phyloP scores from a whole-genome alignment of 2,888 invertebrate species.

The Falcaria lacertinaria region DNA sequence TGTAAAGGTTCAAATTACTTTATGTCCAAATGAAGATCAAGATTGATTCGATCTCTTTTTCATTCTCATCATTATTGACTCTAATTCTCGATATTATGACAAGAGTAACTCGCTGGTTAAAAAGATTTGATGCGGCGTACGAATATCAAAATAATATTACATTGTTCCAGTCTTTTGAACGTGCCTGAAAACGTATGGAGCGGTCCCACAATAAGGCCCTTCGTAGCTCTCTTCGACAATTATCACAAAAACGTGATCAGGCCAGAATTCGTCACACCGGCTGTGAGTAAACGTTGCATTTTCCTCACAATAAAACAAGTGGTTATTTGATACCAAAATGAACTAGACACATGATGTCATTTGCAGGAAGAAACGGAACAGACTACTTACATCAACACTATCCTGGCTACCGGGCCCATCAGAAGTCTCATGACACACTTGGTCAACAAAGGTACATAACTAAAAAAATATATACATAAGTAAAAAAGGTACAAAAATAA shows the following conservation, averaged over 20 bases:
- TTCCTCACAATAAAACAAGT: conserved; percentile 11
- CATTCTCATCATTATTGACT: too few relatives aligned
- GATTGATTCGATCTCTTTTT: too few relatives aligned
- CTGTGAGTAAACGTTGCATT: conserved; percentile 44
- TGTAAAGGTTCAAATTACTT: too few relatives aligned
- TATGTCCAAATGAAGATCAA: too few relatives aligned
- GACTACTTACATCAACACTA: conserved; percentile 83
- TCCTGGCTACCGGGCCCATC: conserved; percentile 86
- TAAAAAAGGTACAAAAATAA: too few relatives aligned
- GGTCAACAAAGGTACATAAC: conserved; percentile 73
- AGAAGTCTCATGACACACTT: conserved; percentile 83
- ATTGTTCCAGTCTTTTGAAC: conserved; percentile 80
- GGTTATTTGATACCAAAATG: conserved; percentile 23
- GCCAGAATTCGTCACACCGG: conserved; percentile 83
- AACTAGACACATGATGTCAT: conserved; percentile 46
- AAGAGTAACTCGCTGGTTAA: too few relatives aligned
- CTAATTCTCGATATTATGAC: too few relatives aligned
- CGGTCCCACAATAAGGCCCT: conserved; percentile 84
- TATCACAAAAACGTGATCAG: conserved; percentile 84
- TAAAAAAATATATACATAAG: background rate
- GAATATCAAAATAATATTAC: too few relatives aligned
- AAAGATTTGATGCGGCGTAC: too few relatives aligned
- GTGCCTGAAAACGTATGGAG: conserved; percentile 83
- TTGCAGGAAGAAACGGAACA: conserved; percentile 84
- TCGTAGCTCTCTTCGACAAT: conserved; percentile 86